phyloP scores from a whole-genome alignment of 2,797 vertebrate genomes.

The Pseudochromis fuscus region DNA sequence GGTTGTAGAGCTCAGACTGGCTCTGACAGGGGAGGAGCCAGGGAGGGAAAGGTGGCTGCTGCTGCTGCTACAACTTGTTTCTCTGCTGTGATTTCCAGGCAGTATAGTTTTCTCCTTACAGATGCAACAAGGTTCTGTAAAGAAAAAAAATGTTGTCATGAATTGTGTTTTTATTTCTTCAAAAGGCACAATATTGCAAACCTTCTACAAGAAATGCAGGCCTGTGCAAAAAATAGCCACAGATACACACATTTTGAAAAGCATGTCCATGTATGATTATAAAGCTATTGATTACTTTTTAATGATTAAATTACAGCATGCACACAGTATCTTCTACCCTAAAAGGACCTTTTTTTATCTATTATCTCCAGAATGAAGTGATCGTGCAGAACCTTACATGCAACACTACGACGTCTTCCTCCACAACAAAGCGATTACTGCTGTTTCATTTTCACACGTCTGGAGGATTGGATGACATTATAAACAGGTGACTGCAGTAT shows the following conservation, averaged over 20 bases:
- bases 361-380: conserved; percentile 12
- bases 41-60: conserved; percentile 6
- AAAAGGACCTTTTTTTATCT: background rate
- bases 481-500: background rate
- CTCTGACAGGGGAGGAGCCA: conserved; percentile 43
- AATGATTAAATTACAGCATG: background rate
- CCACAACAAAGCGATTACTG: conserved; percentile 26
- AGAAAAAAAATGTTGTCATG: background rate
- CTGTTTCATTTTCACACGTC: conserved; percentile 11
- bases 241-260: background rate
- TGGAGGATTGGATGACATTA: conserved; percentile 24
- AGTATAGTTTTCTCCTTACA: background rate
- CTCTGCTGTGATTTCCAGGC: conserved; percentile 2
- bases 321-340: background rate
- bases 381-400: conserved; percentile 56
- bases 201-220: conserved; percentile 1
- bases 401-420: conserved; percentile 43
- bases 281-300: background rate
- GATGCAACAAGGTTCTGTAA: conserved; percentile 37
- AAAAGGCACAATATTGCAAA: conserved; percentile 1
- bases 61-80: background rate
- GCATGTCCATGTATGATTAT: too few species aligned
- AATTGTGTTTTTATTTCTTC: background rate
- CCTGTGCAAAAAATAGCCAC: background rate
- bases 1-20: conserved; percentile 28